These are phyloP conservation scores for Oreotrochilus melanogaster DNA, from an alignment of 2,113 vertebrate species.

Conservation along the genomic window DNA sequence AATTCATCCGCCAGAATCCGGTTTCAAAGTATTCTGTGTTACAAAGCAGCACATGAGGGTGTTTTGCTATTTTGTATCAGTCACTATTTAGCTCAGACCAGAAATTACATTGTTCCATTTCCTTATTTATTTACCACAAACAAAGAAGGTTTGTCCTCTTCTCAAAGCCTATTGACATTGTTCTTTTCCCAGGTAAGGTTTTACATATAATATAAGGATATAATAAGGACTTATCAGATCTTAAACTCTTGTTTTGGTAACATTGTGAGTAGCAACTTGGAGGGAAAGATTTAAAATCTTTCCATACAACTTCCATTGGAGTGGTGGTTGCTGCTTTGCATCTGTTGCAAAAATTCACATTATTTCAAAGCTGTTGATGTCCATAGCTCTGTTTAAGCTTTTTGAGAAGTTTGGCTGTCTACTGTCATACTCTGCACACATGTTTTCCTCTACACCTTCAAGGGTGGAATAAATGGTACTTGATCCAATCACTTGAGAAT, in stretches of 20 bases:
- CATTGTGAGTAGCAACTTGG: background rate
- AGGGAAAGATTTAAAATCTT: background rate
- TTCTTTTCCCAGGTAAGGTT: background rate
- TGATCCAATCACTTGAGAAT: background rate
- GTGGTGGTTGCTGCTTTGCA: background rate
- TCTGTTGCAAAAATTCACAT: background rate
- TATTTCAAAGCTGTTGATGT: background rate
- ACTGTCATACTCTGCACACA: background rate
- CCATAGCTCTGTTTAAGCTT: background rate
- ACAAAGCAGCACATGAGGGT: background rate
- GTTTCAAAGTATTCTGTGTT: background rate
- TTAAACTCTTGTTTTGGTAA: background rate
- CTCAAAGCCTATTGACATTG: background rate
- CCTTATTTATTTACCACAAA: background rate
- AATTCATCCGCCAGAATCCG: background rate
- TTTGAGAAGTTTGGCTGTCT: background rate
- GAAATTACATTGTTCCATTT: background rate
- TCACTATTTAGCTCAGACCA: background rate
- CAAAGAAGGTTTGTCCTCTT: background rate
- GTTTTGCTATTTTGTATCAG: background rate
- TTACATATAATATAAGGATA: background rate
- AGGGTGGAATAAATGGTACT: background rate
- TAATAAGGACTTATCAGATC: background rate
- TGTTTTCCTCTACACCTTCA: background rate
- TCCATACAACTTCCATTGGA: background rate